Evolutionary conservation across 2,888 invertebrate genomes (phyloP).

Genomic region (Mycalesis mineus): DNA sequence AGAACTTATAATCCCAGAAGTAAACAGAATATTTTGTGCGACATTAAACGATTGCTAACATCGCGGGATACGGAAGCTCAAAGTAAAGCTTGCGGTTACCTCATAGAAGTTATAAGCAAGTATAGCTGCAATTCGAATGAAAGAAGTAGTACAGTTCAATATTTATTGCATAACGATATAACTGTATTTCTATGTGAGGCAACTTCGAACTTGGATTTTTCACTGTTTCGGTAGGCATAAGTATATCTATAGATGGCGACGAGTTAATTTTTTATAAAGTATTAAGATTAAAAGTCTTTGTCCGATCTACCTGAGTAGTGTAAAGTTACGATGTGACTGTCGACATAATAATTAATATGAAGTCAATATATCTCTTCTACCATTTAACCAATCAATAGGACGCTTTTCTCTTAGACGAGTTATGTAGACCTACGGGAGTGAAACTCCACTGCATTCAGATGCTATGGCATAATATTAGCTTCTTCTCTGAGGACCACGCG

Average conservation of each 20-base stretch:
- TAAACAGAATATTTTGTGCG: slow-evolving; percentile 59
- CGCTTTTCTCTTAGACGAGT: too few relatives aligned
- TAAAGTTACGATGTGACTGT: too few relatives aligned
- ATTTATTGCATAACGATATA: slow-evolving; percentile 65
- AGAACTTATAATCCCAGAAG: slow-evolving; percentile 64
- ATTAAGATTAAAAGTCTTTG: too few relatives aligned
- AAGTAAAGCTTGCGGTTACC: slow-evolving; percentile 63
- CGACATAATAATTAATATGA: too few relatives aligned
- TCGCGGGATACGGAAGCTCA: slow-evolving; percentile 60
- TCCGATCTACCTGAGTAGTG: too few relatives aligned
- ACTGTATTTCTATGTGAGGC: slow-evolving; percentile 69
- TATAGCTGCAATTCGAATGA: slow-evolving; percentile 52
- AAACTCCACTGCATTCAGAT: slow-evolving; percentile 49
- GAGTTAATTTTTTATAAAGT: too few relatives aligned
- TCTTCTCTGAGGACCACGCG: slow-evolving; percentile 61
- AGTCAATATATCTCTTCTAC: too few relatives aligned
- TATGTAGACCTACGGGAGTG: too few relatives aligned
- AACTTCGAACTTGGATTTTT: slow-evolving; percentile 63
- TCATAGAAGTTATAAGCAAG: slow-evolving; percentile 58
- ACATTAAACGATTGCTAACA: slow-evolving; percentile 63
- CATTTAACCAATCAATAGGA: too few relatives aligned
- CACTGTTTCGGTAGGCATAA: slow-evolving; percentile 54
- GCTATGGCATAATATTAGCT: slow-evolving; percentile 52
- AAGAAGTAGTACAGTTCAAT: slow-evolving; percentile 51
- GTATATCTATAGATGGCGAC: too few relatives aligned